phyloP scores from a whole-genome alignment of 2,797 vertebrate genomes.

The Paedocypris micromegethes region DNA sequence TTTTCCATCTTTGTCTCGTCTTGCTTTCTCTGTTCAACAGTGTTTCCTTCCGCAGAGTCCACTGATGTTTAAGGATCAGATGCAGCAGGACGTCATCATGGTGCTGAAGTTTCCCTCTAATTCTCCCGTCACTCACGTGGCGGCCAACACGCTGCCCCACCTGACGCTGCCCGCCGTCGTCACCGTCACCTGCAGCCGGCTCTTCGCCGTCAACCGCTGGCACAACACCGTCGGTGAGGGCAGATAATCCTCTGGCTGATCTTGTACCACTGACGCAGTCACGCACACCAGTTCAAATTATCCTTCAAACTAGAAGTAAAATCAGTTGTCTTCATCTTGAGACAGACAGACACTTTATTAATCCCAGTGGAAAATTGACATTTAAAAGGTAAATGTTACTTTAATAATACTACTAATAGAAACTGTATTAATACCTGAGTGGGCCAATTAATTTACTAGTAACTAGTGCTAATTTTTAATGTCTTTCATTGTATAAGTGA shows the following conservation, averaged over 20 bases:
- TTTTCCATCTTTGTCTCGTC: conserved; percentile 52
- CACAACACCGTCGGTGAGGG: conserved; percentile 94
- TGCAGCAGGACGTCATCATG: conserved; percentile 99
- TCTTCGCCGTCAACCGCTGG: conserved; percentile 95
- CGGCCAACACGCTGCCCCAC: conserved; percentile 93
- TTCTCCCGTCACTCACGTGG: conserved; percentile 91
- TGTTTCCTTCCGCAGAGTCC: conserved; percentile 98
- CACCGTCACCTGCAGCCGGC: conserved; percentile 91
- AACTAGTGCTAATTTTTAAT: no score
- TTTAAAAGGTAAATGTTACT: no score
- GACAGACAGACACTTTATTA: no score
- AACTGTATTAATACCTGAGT: no score
- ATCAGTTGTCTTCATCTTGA: no score
- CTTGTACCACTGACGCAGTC: not conserved
- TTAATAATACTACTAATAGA: no score
- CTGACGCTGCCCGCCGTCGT: conserved; percentile 89
- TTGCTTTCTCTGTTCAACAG: conserved; percentile 83
- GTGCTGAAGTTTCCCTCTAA: conserved; percentile 98
- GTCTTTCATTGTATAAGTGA: no score
- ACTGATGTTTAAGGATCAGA: conserved; percentile 99
- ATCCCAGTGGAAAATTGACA: no score
- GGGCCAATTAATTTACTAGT: no score
- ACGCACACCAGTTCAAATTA: no score
- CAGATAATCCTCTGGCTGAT: not conserved
- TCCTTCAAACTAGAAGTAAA: no score